A percentile compares a stretch with the other conserved stretches of the same genome.
Evolutionary conservation across 2,888 invertebrate species (phyloP).

Genomic region (Aromia moschata): DNA sequence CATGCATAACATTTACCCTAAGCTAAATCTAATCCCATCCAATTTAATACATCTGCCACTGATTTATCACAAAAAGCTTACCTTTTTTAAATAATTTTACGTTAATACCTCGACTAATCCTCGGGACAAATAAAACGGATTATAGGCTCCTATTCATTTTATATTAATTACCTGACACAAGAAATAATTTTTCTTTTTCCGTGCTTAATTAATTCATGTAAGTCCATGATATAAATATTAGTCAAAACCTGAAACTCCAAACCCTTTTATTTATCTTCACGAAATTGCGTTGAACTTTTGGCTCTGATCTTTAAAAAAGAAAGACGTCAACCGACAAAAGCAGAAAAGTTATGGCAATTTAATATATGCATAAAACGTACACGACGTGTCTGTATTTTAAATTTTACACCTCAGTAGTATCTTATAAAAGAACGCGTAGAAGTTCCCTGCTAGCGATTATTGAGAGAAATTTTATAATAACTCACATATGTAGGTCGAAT

Average conservation of each 20-base stretch:
- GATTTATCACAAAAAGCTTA: background rate
- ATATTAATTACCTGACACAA: background rate
- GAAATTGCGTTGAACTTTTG: background rate
- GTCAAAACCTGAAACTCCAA: background rate
- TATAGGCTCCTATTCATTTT: background rate
- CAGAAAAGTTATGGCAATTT: no score
- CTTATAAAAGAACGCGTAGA: background rate
- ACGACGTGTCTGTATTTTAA: conserved; percentile 1
- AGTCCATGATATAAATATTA: background rate
- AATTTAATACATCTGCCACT: background rate
- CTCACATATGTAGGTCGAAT: background rate
- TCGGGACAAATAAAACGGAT: background rate
- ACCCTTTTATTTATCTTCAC: background rate
- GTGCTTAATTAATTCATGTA: background rate
- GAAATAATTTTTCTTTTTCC: background rate
- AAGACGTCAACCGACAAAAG: background rate
- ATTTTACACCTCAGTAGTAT: conserved; percentile 3
- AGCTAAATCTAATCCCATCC: background rate
- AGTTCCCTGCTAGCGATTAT: background rate
- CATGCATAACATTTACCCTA: background rate
- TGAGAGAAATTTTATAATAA: conserved; percentile 1
- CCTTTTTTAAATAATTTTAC: background rate
- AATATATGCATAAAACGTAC: background rate
- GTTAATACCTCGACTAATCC: background rate
- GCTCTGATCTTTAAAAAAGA: background rate